Percentiles rank a stretch among this genome's conserved stretches.
Evolutionary conservation across 2,888 invertebrate genomes (phyloP).

Genomic region (Tolmerus cingulatus): DNA sequence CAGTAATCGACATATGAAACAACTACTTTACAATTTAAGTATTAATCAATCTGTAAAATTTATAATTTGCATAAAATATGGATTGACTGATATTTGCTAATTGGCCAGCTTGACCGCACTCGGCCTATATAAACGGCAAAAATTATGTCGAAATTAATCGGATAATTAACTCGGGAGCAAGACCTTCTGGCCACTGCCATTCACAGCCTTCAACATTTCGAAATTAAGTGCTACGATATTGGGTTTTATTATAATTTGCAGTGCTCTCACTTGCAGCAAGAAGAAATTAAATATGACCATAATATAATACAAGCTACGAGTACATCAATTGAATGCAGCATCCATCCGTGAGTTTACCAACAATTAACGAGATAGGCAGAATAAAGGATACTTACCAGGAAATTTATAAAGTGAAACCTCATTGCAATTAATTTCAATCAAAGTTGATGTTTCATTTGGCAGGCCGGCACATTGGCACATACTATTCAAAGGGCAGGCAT

Average conservation of each 20-base stretch:
- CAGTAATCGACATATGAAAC: neutral
- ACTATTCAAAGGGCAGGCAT: slow-evolving; percentile 62
- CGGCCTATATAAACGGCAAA: neutral
- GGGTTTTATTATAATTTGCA: neutral
- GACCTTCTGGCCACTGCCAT: neutral
- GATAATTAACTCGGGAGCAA: neutral
- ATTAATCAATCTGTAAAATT: neutral
- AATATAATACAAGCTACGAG: no score
- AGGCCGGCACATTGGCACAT: slow-evolving; percentile 64
- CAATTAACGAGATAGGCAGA: neutral
- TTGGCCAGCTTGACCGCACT: neutral
- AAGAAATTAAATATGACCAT: neutral
- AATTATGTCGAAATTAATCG: neutral
- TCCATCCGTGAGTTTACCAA: neutral
- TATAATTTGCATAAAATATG: neutral
- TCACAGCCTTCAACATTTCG: neutral
- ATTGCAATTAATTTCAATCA: slow-evolving; percentile 64
- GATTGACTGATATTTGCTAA: neutral
- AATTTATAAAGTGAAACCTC: slow-evolving; percentile 64
- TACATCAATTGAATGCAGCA: neutral
- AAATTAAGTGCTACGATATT: neutral
- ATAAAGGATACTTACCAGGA: slow-evolving; percentile 59
- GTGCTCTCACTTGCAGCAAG: neutral
- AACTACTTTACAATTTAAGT: neutral
- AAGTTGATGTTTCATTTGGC: slow-evolving; percentile 63